Evolutionary conservation across 2,797 vertebrate species (phyloP), one percentile per base, ranked within the genome.

Genomic region (Distichodus sexfasciatus): DNA sequence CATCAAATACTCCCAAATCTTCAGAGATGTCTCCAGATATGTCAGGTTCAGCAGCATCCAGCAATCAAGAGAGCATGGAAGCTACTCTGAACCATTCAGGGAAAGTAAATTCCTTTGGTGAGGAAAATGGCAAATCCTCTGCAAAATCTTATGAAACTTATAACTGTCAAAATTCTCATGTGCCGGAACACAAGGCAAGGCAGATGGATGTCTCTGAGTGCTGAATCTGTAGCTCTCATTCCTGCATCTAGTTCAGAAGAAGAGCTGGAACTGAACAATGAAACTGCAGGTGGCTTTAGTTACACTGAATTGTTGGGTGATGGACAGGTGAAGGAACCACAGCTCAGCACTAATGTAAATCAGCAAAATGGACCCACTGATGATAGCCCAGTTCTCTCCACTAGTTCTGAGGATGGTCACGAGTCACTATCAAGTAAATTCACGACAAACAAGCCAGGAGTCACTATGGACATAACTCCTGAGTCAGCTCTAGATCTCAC

Each of bases 241-340:
- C 51, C 65, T 21, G 12, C 38, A 55, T 55, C 43, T 8, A 67
- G 65, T 33, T 67, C 53, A 26, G 53, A 67, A 31, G 66, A 68
- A 48, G 41, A 67, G 1, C 15, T 44, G 15, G 44, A 47, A 9
- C 19, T 9, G 23, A 48, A 23, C 1, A 46, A 6, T 4, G 19
- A 43, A 1, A 6, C 41, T 17, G 0, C 44, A 23, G 44, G 19
- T 46, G 8, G 1, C 14, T 46, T 4, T 7, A 44, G 6, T 17
- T 17, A 6, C 14, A 4, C 15, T 17, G 6, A n/a, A 3, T 21
- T 6, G 3, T 48, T 23, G 21, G 26, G 44, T 21, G 19, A 48
- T 21, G 46, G 26, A 12, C 46, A 48, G 21, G 46, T 26, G n/a
- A n/a, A n/a, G n/a, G n/a, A n/a, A n/a, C n/a, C n/a, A n/a, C n/a